These are phyloP conservation scores for Phrynosoma blainvillii DNA, from an alignment of 2,113 vertebrate species.

Conservation along the genomic window DNA sequence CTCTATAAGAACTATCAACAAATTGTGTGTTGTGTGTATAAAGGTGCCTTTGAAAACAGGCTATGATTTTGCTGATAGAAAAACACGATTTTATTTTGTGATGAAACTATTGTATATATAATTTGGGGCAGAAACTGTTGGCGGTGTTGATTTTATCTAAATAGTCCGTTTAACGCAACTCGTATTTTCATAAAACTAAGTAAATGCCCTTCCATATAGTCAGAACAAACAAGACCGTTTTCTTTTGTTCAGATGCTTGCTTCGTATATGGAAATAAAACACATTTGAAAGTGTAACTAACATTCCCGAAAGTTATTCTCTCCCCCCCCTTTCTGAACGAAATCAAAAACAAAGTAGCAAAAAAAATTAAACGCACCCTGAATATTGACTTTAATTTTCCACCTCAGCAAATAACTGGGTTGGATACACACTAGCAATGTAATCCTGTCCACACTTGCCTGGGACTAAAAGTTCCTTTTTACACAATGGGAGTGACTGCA, in stretches of 20 bases:
- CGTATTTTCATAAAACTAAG: not conserved
- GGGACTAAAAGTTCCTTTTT: not conserved
- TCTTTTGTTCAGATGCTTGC: not conserved
- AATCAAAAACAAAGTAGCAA: not conserved
- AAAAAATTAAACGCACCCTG: not conserved
- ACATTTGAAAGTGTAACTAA: not conserved
- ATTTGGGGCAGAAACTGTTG: not conserved
- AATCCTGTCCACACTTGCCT: not conserved
- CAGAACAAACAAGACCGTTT: not conserved
- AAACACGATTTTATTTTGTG: conserved; percentile 3
- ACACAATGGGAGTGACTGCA: not conserved
- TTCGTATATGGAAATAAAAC: not conserved
- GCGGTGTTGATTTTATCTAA: not conserved
- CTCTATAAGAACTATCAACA: conserved; percentile 12
- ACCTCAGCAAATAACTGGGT: not conserved
- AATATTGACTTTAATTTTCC: not conserved
- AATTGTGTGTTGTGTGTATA: conserved; percentile 14
- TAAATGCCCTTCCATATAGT: not conserved
- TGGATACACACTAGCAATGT: not conserved
- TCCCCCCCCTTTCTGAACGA: not conserved
- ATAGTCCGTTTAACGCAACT: not conserved
- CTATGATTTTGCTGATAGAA: conserved; percentile 17
- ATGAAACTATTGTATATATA: not conserved
- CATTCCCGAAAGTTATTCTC: too few species aligned
- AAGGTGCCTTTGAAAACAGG: conserved; percentile 4